Percentiles rank a stretch among this genome's conserved stretches.
These are phyloP conservation scores for Cephalopterus ornatus DNA, from an alignment of 2,113 vertebrate species.

Conservation along the genomic window DNA sequence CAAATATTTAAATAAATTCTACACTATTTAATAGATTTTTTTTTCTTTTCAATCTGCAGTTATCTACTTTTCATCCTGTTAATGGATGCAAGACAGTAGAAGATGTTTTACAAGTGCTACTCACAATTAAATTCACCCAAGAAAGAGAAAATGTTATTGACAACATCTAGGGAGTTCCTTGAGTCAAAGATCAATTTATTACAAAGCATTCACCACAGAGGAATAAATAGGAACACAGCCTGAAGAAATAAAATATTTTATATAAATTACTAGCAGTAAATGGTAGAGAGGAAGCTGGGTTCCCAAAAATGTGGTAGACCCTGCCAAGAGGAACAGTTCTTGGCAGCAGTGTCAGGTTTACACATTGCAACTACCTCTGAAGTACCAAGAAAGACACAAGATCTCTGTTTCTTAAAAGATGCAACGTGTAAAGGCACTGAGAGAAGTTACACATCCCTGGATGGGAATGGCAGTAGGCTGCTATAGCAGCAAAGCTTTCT, in stretches of 20 bases:
- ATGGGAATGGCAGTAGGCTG: background rate
- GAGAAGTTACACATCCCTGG: background rate
- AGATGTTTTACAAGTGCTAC: background rate
- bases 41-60: background rate
- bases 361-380: background rate
- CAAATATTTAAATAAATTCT: background rate
- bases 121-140: accelerated
- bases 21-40: background rate
- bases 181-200: background rate
- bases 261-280: background rate
- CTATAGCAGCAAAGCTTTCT: background rate
- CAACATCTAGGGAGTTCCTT: background rate
- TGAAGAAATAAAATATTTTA: background rate
- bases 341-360: background rate
- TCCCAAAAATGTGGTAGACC: background rate
- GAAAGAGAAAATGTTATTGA: background rate
- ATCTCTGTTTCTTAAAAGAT: background rate
- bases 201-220: background rate
- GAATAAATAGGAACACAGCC: background rate
- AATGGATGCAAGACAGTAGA: background rate
- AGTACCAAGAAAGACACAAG: background rate
- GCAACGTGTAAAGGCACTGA: background rate
- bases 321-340: background rate
- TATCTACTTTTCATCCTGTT: background rate
- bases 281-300: background rate